Conservation (phyloP, 2,113 vertebrate species). For the Hyaena hyaena region DNA sequence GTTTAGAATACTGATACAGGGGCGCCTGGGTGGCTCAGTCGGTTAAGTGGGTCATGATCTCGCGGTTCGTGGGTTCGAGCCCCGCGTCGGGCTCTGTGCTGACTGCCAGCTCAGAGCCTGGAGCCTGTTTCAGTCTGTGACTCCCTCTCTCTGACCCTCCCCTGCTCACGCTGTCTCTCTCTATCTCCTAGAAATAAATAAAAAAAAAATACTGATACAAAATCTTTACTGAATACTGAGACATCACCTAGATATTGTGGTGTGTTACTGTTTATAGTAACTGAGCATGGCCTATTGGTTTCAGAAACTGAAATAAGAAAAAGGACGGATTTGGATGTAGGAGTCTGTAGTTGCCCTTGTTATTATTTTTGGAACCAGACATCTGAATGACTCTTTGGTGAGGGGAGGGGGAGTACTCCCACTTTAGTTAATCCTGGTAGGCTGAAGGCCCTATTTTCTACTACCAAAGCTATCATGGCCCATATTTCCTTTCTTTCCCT, state of each 20-base stretch:
- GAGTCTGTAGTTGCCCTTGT: not conserved
- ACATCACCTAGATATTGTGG: not conserved
- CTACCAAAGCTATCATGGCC: not conserved
- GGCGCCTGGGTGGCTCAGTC: too few species aligned
- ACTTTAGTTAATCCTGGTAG: not conserved
- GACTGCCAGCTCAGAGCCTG: too few species aligned
- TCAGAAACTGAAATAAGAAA: not conserved
- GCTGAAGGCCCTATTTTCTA: not conserved
- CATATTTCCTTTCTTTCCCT: not conserved
- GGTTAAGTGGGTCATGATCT: too few species aligned
- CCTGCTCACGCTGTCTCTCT: too few species aligned
- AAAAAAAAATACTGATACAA: not conserved
- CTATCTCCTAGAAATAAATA: too few species aligned
- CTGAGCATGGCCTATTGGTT: not conserved
- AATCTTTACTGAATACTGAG: not conserved
- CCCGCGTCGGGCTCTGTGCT: too few species aligned
- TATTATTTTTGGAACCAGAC: not conserved
- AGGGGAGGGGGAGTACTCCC: not conserved
- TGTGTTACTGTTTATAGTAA: not conserved
- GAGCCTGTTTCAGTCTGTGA: too few species aligned
- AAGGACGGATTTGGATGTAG: not conserved
- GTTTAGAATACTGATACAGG: not conserved
- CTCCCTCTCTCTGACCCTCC: too few species aligned
- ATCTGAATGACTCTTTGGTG: not conserved
- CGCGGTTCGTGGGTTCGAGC: too few species aligned